Conservation (phyloP, 2,888 invertebrate genomes). For the Drosophila meridionalis region DNA sequence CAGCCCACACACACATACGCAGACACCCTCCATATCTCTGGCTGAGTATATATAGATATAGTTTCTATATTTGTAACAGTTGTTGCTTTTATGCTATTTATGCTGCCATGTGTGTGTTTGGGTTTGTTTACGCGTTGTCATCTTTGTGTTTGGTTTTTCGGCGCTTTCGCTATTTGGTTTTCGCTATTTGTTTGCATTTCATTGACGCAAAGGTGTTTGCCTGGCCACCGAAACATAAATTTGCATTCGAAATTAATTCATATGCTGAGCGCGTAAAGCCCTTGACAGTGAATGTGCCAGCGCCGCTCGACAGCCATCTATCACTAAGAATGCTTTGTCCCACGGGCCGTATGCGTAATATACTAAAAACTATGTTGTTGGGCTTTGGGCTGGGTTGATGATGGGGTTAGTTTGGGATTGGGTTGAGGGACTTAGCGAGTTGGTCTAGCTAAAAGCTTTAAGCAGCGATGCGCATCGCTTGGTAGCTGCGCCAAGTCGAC, state of each 20-base stretch:
- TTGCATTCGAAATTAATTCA: slow-evolving; percentile 77
- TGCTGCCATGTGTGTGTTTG: slow-evolving; percentile 73
- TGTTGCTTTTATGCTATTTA: slow-evolving; percentile 49
- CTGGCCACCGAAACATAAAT: slow-evolving; percentile 31
- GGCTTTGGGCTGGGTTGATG: background rate
- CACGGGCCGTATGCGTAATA: slow-evolving; percentile 49
- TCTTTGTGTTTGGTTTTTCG: slow-evolving; percentile 60
- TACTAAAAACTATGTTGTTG: slow-evolving; percentile 13
- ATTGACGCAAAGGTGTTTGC: slow-evolving; percentile 71
- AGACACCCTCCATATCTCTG: background rate
- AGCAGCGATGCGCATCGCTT: slow-evolving; percentile 28
- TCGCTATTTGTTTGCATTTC: slow-evolving; percentile 69
- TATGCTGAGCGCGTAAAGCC: slow-evolving; percentile 39
- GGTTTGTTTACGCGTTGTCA: slow-evolving; percentile 71
- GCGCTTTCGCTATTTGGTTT: slow-evolving; percentile 33
- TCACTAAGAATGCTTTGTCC: slow-evolving; percentile 36
- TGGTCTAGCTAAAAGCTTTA: slow-evolving; percentile 44
- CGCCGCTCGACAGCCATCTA: slow-evolving; percentile 35
- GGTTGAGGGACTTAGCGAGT: background rate
- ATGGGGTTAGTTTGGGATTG: background rate
- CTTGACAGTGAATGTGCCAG: slow-evolving; percentile 12
- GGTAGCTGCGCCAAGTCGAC: background rate
- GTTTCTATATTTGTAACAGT: slow-evolving; percentile 45
- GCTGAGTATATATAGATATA: slow-evolving; percentile 15
- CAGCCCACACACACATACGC: slow-evolving; percentile 2